Base-by-base conservation (phyloP, 2,797 vertebrate species). In the Acipenser ruthenus region DNA sequence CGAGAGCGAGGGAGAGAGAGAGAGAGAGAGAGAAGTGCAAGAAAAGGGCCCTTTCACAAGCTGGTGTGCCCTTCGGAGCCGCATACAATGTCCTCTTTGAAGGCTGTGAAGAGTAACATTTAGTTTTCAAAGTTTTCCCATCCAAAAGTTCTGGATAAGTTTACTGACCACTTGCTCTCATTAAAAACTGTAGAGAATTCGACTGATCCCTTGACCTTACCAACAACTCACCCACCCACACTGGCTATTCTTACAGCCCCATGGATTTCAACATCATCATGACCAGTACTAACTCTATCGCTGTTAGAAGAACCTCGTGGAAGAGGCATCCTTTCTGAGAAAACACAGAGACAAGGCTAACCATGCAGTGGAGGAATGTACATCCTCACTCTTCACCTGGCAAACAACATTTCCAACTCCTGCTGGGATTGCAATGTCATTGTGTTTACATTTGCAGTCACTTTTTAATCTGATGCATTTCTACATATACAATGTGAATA, bases 81-180 rank as follows among this genome's bases (percentile, higher is more conserved):
- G 76, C 76, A 80, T 86, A 90, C 89, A 91, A 90, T 90, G 87
- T 90, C 82, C 83, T 83, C 89, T 90, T 91, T 91, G 86, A 91
- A 85, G 80, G 79, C 81, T 68, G 79, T 84, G 81, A 90, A 90
- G 88, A 88, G 90, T 87, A 91, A 90, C 87, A 89, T 89, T 90
- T 87, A 87, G 85, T 87, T 86, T 90, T 81, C 85, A 87, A 82
- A 55, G 82, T 89, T 88, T 86, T 88, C 84, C 86, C 86, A 84
- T 87, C 85, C 84, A 81, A 78, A 81, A 80, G 86, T 83, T 82
- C 83, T 84, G 82, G 86, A 83, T 82, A 81, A 74, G 71, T 71
- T 77, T 69, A 52, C 75, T 70, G 72, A 73, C 74, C 72, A 76
- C 75, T 75, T 18, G 15, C 73, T 70, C 66, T 76, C 64, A 67